Evolutionary conservation across 2,888 invertebrate genomes (phyloP).

Genomic region (Cloeon dipterum): DNA sequence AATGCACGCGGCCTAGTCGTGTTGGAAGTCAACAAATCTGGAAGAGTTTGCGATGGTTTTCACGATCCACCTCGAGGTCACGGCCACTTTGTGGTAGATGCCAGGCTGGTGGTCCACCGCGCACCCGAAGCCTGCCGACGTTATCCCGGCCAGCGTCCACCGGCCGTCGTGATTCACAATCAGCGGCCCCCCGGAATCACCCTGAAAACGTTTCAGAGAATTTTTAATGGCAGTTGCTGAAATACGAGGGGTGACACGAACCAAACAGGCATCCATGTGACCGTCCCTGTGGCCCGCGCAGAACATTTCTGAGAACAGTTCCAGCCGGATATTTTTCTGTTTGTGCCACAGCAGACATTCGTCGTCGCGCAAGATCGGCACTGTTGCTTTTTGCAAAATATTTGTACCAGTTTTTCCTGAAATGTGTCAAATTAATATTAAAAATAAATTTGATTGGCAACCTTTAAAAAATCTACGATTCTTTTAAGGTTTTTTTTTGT

Average conservation of each 20-base stretch:
- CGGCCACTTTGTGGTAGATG: conserved; percentile 59
- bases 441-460: background rate
- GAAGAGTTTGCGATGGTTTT: background rate
- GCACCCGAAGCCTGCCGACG: conserved; percentile 68
- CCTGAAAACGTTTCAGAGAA: conserved; percentile 17
- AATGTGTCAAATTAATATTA: conserved; percentile 6
- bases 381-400: conserved; percentile 51
- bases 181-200: conserved; percentile 61
- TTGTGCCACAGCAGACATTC: conserved; percentile 64
- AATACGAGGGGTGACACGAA: conserved; percentile 9
- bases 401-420: conserved; percentile 54
- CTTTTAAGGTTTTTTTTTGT: too few relatives aligned
- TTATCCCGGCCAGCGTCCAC: conserved; percentile 59
- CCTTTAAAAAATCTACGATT: too few relatives aligned
- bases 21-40: too few relatives aligned
- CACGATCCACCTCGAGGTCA: conserved; percentile 43
- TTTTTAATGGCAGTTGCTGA: background rate
- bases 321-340: conserved; percentile 54
- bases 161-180: conserved; percentile 41
- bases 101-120: conserved; percentile 69
- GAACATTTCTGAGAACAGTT: conserved; percentile 54
- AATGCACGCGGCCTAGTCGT: too few relatives aligned
- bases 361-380: conserved; percentile 53
- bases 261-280: conserved; percentile 59
- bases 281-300: conserved; percentile 64